phyloP scores from a whole-genome alignment of 53 echinoderm and acorn worm genomes.

The Arbacia lixula region DNA sequence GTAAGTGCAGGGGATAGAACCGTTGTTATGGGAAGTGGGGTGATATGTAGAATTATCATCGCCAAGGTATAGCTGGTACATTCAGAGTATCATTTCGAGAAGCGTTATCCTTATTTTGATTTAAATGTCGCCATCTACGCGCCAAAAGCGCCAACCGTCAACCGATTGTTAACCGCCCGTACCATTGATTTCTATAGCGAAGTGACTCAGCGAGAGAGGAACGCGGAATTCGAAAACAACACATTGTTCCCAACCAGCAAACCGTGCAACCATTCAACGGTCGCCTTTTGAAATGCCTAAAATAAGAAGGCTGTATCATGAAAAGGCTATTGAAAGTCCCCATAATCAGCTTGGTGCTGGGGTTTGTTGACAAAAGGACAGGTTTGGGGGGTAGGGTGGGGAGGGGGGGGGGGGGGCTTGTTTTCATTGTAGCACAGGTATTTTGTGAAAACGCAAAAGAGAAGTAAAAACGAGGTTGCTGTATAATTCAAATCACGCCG shows the following conservation, averaged over 20 bases:
- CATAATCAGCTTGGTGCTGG: not conserved
- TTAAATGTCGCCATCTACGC: constrained; percentile 28
- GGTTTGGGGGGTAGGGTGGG: not conserved
- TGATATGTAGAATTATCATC: too few relatives aligned
- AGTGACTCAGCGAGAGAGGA: constrained; percentile 15
- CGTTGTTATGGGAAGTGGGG: too few relatives aligned
- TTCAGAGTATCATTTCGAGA: too few relatives aligned
- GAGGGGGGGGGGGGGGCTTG: too few relatives aligned
- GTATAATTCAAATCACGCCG: too few relatives aligned
- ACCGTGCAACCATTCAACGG: constrained; percentile 12
- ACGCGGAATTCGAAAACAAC: constrained; percentile 60
- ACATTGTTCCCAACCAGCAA: not conserved
- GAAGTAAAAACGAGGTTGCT: too few relatives aligned
- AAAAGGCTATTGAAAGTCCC: constrained; percentile 24
- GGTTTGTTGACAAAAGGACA: not conserved
- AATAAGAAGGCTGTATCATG: not conserved
- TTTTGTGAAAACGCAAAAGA: too few relatives aligned
- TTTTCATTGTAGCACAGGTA: not conserved
- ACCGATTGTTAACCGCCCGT: not conserved
- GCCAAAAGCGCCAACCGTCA: too few relatives aligned
- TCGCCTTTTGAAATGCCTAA: constrained; percentile 2
- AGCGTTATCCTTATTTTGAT: too few relatives aligned
- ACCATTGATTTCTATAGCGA: constrained; percentile 2
- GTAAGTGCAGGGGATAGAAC: too few relatives aligned
- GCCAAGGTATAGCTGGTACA: too few relatives aligned